Base-by-base conservation (phyloP, 2,888 invertebrate genomes). In the Thera obeliscata region DNA sequence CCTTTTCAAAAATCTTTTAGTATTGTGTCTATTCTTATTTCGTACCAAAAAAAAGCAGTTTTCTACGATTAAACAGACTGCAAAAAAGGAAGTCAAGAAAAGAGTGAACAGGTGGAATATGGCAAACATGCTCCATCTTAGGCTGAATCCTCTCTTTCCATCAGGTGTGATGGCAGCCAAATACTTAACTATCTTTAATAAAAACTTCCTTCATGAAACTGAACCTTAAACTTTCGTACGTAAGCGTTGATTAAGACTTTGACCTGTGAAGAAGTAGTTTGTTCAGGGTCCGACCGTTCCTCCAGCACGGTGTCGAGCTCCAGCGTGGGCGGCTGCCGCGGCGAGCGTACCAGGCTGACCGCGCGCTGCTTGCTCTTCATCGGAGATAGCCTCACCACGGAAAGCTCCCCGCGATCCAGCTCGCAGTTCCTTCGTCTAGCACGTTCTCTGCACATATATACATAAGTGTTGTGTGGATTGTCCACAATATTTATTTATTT, bases 281-380 rank as follows among this genome's bases (percentile, higher is more conserved):
- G 96, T 83, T 97, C 97, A 4, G 96, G 95, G 83, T 97, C 97
- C 11, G 97, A 97, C 69, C 96, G 95, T 81, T 97, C 97, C 83
- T 97, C 97, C 36, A 97, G 94, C 36, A 97, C 97, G 0, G 97
- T 97, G 85, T 97, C 97, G 76, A 97, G 94, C 83, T 97, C 97
- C 60, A 97, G 89, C 0, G 96, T 95, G 46, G 97, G 96, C 80
- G 96, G 96, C n/a, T 96, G 95, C 58, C 96, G 94, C 50, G 96
- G 96, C 77, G 96, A 94, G 61, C 96, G 84, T 63, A 90, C 83
- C 52, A 93, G 82, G 73, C 93, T 92, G 64, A 93, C 87, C 0
- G 92, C 81, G 0, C 93, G 86, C 5, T 84, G 82, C 65, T 88
- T 84, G 38, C 76, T 78, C 76, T 89, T 90, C 61, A 87, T 80